These are phyloP conservation scores for Chaitophorus viminalis DNA, from an alignment of 2,888 invertebrate genomes.

Conservation along the genomic window DNA sequence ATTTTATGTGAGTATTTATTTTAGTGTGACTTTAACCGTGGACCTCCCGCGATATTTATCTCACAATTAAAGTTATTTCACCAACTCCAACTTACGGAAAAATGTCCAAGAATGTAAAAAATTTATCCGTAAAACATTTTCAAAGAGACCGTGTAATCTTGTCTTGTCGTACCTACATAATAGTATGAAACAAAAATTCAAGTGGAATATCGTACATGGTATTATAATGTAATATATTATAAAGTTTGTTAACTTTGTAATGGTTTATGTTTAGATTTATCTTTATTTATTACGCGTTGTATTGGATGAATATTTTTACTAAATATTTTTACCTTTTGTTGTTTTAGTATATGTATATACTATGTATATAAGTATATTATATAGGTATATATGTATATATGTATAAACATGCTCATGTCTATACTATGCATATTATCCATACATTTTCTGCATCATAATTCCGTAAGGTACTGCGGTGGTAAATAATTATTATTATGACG, in stretches of 20 bases:
- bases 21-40: slow-evolving; percentile 20
- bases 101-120: background rate
- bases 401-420: no score
- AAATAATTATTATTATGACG: slow-evolving; percentile 10
- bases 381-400: no score
- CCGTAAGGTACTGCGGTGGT: background rate
- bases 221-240: background rate
- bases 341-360: background rate
- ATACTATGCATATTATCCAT: no score
- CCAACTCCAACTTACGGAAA: background rate
- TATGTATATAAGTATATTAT: no score
- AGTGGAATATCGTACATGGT: background rate
- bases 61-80: slow-evolving; percentile 15
- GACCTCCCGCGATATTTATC: background rate
- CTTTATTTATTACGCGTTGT: no score
- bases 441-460: slow-evolving; percentile 3
- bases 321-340: no score
- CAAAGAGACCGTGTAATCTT: background rate
- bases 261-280: background rate
- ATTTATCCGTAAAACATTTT: background rate
- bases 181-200: background rate
- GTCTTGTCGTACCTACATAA: no score
- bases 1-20: background rate
- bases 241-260: background rate
- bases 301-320: no score